phyloP scores from a whole-genome alignment of 2,888 invertebrate genomes.

The Aleiodes testaceus region DNA sequence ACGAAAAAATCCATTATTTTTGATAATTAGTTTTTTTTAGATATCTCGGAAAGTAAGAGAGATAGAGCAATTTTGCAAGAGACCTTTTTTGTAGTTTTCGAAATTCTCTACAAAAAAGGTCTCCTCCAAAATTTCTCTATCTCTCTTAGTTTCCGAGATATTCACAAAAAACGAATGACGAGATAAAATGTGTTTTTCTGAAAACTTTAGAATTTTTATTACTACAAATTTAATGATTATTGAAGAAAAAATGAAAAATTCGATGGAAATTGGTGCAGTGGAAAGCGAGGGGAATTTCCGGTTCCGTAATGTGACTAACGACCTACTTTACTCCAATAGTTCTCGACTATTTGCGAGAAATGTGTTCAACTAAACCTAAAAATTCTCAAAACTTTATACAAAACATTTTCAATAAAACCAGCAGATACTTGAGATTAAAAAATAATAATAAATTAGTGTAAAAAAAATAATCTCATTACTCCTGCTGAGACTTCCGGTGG shows the following conservation, averaged over 20 bases:
- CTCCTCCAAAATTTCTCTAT: no score
- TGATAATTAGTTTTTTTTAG: no score
- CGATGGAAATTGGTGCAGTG: slow-evolving; percentile 9
- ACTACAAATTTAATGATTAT: no score
- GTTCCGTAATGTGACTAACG: slow-evolving; percentile 15
- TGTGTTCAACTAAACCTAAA: not conserved
- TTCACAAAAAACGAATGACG: no score
- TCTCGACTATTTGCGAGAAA: slow-evolving; percentile 6
- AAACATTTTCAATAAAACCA: not conserved
- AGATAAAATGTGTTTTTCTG: no score
- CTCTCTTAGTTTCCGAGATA: no score
- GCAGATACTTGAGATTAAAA: no score
- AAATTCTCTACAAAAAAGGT: no score
- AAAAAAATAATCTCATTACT: slow-evolving; percentile 38
- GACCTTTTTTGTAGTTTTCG: no score
- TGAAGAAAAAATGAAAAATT: slow-evolving; percentile 21
- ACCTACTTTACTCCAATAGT: slow-evolving; percentile 16
- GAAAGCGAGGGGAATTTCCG: slow-evolving; percentile 23
- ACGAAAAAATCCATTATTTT: slow-evolving; percentile 25
- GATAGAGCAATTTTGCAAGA: no score
- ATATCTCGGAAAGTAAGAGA: no score
- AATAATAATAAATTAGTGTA: slow-evolving; percentile 35
- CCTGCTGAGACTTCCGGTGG: slow-evolving; percentile 35
- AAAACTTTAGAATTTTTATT: no score
- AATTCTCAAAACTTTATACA: not conserved